phyloP scores from a whole-genome alignment of 2,113 vertebrate species.

The Cacatua alba region DNA sequence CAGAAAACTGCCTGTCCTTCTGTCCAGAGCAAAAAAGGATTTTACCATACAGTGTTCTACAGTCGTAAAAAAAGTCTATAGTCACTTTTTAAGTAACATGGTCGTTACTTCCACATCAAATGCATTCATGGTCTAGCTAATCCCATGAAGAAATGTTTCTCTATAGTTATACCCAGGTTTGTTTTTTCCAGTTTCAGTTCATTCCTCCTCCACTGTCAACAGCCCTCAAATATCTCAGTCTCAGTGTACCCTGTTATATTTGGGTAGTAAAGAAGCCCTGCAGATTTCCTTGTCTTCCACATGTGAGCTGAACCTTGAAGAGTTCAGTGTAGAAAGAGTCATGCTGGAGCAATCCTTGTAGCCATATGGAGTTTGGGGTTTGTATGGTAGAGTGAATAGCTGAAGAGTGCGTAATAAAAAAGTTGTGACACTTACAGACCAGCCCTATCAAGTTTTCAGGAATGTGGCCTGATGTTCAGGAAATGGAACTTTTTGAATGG shows the following conservation, averaged over 20 bases:
- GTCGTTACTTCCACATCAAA: not conserved
- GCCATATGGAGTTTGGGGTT: not conserved
- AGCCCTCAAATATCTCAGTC: not conserved
- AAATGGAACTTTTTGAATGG: not conserved
- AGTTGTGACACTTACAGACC: not conserved
- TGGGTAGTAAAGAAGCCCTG: not conserved
- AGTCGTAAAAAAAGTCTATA: not conserved
- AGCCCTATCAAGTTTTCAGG: not conserved
- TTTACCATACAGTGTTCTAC: not conserved
- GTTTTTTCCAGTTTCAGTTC: not conserved
- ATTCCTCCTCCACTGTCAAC: not conserved
- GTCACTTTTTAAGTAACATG: not conserved
- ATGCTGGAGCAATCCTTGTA: not conserved
- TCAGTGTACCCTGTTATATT: not conserved
- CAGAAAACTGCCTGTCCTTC: not conserved
- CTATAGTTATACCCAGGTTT: not conserved
- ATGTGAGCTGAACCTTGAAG: not conserved
- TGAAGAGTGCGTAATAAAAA: not conserved
- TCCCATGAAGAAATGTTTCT: not conserved
- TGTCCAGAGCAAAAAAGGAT: not conserved
- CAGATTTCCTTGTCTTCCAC: not conserved
- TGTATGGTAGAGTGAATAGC: not conserved
- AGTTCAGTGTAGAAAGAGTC: not conserved
- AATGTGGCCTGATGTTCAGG: not conserved
- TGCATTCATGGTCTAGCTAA: not conserved